These are phyloP conservation scores for Microctonus brassicae DNA, from an alignment of 2,888 invertebrate genomes.

Conservation along the genomic window DNA sequence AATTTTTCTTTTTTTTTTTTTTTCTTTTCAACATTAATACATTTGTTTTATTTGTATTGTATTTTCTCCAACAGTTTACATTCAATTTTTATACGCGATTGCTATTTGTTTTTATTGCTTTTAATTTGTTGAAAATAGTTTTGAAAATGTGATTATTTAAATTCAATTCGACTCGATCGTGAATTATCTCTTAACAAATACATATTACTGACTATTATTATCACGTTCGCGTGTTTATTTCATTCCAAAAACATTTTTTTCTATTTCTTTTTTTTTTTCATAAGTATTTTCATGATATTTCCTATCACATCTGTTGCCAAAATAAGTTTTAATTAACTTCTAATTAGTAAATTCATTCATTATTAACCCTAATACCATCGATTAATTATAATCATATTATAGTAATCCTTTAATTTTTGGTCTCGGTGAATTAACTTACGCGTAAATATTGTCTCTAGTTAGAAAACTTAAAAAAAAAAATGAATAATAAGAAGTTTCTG, in stretches of 20 bases:
- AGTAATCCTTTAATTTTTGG: conserved; percentile 65
- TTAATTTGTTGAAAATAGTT: neutral
- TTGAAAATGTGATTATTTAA: neutral
- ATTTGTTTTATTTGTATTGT: conserved; percentile 26
- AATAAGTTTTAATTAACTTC: conserved; percentile 44
- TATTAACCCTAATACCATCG: conserved; percentile 14
- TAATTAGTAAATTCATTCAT: neutral
- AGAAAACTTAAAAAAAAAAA: conserved; percentile 49
- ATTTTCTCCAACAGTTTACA: neutral
- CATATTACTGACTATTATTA: conserved; percentile 38
- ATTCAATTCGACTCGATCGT: neutral
- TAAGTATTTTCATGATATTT: neutral
- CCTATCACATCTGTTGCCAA: neutral
- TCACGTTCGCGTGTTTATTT: conserved; percentile 43
- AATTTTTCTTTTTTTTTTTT: neutral
- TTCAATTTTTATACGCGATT: too few species aligned
- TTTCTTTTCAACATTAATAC: conserved; percentile 4
- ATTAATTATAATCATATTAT: conserved; percentile 1
- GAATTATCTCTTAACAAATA: conserved; percentile 39
- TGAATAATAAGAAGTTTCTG: conserved; percentile 32
- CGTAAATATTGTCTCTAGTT: conserved; percentile 67
- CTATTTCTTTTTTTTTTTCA: neutral
- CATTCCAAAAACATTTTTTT: conserved; percentile 23
- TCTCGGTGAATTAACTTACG: conserved; percentile 64
- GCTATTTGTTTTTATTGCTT: too few species aligned